Evolutionary conservation across 2,888 invertebrate species (phyloP), one percentile per base, ranked within the genome.

Genomic region (Baccha elongata): DNA sequence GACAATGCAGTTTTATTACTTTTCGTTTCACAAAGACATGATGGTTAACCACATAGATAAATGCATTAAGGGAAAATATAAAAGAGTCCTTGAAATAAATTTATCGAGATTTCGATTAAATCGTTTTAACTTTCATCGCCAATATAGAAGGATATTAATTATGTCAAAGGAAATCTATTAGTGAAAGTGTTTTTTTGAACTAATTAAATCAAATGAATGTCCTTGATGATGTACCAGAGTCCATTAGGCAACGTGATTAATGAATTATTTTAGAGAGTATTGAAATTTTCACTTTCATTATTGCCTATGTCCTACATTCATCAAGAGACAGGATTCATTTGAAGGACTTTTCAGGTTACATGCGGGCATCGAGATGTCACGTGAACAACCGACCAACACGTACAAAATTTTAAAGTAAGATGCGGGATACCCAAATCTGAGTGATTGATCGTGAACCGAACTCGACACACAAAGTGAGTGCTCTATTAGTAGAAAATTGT

Each of bases 1-100:
- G 68, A 79, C 62, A 79, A 68, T 73, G 62, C 26, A 73, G 19
- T 68, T 73, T 73, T 79, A 79, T 79, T 68, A 40, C 65, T 58
- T 67, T 53, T 37, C 29, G 2, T 32, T 8, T 26, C 15, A 23
- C 53, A 11, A 15, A n/a, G 29, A 4, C 0, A 4, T 53, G 68
- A n/a, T 53, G 73, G 79, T 62, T 53, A 23, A 10, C 64, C 26
- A 15, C 35, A n/a, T n/a, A 1, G 17, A 42, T 13, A 29, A 44
- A 44, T 26, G 19, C 55, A 40, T 50, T 37, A 35, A 29, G 29
- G 40, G 11, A 42, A 53, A 35, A 53, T 53, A 26, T 23, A 15
- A 35, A n/a, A 52, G 13, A 35, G 52, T 46, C 42, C 42, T 69
- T 48, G 10, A 52, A 52, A 52, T 52, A 11, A 42, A 35, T 64